phyloP scores from a whole-genome alignment of 2,888 invertebrate species.

The Ectemnius continuus region DNA sequence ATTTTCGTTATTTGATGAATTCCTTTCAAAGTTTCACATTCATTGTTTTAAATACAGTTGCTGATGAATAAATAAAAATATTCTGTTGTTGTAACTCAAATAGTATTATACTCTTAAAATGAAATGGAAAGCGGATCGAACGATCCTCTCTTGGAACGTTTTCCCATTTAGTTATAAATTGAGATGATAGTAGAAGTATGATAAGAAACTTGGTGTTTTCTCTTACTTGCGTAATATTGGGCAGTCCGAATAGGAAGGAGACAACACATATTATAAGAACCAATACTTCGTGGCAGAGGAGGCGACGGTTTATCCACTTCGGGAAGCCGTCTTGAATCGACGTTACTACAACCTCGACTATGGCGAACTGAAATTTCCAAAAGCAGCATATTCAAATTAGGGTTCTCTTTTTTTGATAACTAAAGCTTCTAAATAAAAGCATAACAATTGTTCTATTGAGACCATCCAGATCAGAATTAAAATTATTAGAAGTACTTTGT shows the following conservation, averaged over 20 bases:
- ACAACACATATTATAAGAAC: conserved; percentile 90
- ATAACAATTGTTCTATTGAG: too few relatives aligned
- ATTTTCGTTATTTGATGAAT: too few relatives aligned
- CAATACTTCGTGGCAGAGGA: conserved; percentile 92
- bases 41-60: too few relatives aligned
- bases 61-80: conserved; percentile 30
- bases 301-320: conserved; percentile 88
- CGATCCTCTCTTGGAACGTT: too few relatives aligned
- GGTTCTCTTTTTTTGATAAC: too few relatives aligned
- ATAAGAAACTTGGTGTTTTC: neutral
- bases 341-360: conserved; percentile 95
- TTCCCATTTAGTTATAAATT: too few relatives aligned
- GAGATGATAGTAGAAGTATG: neutral
- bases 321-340: conserved; percentile 96
- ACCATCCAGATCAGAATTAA: too few relatives aligned
- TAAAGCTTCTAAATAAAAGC: too few relatives aligned
- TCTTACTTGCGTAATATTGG: conserved; percentile 89
- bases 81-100: too few relatives aligned
- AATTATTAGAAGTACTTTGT: too few relatives aligned
- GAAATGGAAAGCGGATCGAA: neutral
- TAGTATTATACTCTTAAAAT: neutral
- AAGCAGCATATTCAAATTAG: too few relatives aligned
- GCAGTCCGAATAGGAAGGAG: conserved; percentile 91
- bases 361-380: conserved; percentile 86
- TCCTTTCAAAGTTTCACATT: too few relatives aligned